These are phyloP conservation scores for Archips xylosteana DNA, from an alignment of 2,888 invertebrate genomes.

Conservation along the genomic window DNA sequence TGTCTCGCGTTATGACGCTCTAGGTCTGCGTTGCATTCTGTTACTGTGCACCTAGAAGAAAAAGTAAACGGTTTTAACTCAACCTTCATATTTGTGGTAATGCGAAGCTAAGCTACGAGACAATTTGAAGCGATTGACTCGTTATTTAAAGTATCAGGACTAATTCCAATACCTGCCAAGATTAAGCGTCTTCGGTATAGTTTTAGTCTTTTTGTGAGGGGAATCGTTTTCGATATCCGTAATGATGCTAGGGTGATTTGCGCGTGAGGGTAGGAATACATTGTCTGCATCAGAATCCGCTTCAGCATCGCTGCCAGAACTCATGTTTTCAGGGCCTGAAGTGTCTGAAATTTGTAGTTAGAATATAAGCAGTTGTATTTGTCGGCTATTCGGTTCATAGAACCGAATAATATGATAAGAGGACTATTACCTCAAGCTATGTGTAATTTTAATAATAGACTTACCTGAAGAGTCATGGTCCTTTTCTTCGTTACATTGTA, in stretches of 20 bases:
- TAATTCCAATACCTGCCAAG: constrained; percentile 68
- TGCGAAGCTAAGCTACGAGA: no score
- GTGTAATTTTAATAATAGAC: neutral
- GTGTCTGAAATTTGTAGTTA: constrained; percentile 64
- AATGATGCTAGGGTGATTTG: constrained; percentile 66
- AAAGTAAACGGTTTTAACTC: neutral
- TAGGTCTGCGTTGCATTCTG: constrained; percentile 91
- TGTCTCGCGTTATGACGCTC: constrained; percentile 95
- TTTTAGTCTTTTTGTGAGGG: constrained; percentile 62
- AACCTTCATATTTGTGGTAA: no score
- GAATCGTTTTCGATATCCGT: constrained; percentile 56
- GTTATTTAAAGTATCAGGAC: neutral
- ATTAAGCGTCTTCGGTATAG: constrained; percentile 78
- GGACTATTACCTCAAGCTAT: no score
- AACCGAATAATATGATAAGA: no score
- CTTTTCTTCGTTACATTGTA: constrained; percentile 88
- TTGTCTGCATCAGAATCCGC: constrained; percentile 82
- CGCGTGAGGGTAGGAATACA: constrained; percentile 77
- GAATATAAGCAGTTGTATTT: neutral
- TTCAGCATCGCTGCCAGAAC: constrained; percentile 79
- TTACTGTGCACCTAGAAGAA: constrained; percentile 73
- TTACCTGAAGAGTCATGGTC: constrained; percentile 81
- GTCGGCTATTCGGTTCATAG: neutral
- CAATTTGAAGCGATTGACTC: no score
- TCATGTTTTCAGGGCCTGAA: constrained; percentile 89